These are phyloP conservation scores for Zonotrichia leucophrys DNA, from an alignment of 2,113 vertebrate species.

Conservation along the genomic window DNA sequence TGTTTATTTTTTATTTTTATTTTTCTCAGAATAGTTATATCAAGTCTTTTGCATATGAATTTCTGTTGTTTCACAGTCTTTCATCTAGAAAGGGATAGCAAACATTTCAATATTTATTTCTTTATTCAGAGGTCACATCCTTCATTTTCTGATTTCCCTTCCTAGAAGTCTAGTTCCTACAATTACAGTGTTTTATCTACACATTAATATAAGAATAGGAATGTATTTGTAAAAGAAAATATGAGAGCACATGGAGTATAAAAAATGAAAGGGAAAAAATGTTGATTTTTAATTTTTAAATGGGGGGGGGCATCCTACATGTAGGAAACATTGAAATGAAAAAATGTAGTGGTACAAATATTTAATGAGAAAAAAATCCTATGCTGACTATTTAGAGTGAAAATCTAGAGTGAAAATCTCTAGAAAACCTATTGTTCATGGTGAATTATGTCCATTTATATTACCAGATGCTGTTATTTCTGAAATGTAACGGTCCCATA, in stretches of 20 bases:
- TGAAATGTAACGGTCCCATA: accelerated
- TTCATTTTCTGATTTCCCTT: not conserved
- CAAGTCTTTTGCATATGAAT: not conserved
- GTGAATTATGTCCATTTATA: not conserved
- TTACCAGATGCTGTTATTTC: not conserved
- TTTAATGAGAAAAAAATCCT: not conserved
- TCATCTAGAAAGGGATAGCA: not conserved
- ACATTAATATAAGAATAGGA: not conserved
- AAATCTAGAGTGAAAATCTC: not conserved
- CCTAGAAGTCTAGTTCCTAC: not conserved
- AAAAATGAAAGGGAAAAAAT: not conserved
- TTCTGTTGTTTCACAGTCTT: not conserved
- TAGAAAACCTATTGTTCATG: not conserved
- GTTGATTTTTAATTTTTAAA: not conserved
- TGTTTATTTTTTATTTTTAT: accelerated
- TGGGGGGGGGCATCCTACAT: accelerated
- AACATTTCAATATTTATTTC: not conserved
- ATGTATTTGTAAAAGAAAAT: not conserved
- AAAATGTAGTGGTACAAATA: not conserved
- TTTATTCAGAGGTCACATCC: not conserved
- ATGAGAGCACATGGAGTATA: not conserved
- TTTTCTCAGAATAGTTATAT: not conserved
- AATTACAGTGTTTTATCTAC: not conserved
- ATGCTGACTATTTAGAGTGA: not conserved
- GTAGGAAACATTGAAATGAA: not conserved